These are phyloP conservation scores for Lepisosteus osseus DNA, from an alignment of 2,113 vertebrate genomes.

Conservation along the genomic window DNA sequence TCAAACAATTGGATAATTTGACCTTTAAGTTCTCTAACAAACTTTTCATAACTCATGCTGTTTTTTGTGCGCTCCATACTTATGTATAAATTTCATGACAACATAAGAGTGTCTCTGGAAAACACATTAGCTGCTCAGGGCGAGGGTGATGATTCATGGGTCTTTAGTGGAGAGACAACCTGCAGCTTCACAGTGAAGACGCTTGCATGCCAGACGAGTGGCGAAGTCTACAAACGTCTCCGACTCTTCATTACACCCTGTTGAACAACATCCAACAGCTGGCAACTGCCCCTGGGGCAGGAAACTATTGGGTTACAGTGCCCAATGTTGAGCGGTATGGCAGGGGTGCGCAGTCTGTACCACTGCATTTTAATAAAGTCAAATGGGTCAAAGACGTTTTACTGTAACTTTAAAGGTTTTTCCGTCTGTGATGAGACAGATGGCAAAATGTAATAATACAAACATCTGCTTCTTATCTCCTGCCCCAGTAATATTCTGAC, in stretches of 20 bases:
- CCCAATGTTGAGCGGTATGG: not conserved
- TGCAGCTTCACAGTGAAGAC: constrained; percentile 33
- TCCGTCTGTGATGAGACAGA: not conserved
- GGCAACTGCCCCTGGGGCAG: not conserved
- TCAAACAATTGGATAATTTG: too few relatives aligned
- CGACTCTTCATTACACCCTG: constrained; percentile 33
- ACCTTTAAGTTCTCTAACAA: too few relatives aligned
- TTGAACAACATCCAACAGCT: not conserved
- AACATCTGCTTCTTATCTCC: constrained; percentile 1
- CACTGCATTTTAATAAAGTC: too few relatives aligned
- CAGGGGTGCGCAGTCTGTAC: too few relatives aligned
- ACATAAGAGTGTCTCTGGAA: too few relatives aligned
- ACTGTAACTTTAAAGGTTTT: not conserved
- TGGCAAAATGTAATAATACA: not conserved
- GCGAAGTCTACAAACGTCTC: constrained; percentile 41
- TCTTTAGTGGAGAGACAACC: not conserved
- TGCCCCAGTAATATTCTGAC: not conserved
- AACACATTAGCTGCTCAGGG: too few relatives aligned
- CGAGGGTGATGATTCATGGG: not conserved
- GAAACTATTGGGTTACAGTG: not conserved
- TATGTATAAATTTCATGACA: too few relatives aligned
- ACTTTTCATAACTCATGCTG: too few relatives aligned
- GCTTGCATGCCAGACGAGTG: constrained; percentile 52
- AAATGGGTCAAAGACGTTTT: too few relatives aligned
- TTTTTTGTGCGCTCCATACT: too few relatives aligned